phyloP scores from a whole-genome alignment of 2,888 invertebrate species.

The Prosapia bicincta region DNA sequence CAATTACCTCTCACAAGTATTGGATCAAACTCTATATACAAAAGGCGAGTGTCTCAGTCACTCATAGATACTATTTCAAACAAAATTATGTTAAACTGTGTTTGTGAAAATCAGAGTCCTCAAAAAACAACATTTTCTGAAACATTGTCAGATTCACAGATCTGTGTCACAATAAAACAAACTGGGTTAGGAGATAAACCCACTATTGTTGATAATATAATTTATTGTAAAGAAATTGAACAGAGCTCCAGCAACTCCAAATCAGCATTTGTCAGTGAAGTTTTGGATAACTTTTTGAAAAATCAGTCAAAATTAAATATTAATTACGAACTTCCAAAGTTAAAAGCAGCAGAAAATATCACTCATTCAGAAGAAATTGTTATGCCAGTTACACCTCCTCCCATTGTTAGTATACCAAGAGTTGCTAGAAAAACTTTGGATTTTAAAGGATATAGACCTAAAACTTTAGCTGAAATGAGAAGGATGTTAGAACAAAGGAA shows the following conservation, averaged over 20 bases:
- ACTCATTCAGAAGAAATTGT: constrained; percentile 15
- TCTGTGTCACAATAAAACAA: not conserved
- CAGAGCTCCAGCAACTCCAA: not conserved
- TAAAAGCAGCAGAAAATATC: constrained; percentile 20
- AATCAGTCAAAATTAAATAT: not conserved
- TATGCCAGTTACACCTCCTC: not conserved
- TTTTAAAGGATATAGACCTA: constrained; percentile 1
- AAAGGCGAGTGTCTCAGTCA: not conserved
- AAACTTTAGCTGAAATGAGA: constrained; percentile 21
- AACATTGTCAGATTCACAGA: not conserved
- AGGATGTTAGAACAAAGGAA: not conserved
- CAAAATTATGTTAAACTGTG: not conserved
- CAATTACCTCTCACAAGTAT: not conserved
- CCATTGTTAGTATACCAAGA: not conserved
- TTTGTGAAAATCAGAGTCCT: not conserved
- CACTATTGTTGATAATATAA: not conserved
- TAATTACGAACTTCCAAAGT: constrained; percentile 7
- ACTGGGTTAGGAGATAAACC: not conserved
- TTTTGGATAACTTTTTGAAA: not conserved
- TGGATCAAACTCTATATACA: not conserved
- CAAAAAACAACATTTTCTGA: not conserved
- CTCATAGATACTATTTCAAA: not conserved
- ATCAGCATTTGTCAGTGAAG: not conserved
- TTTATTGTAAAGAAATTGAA: not conserved
- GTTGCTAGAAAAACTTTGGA: not conserved